Conservation (phyloP, 2,888 invertebrate genomes). For the Masnerella sp. region DNA sequence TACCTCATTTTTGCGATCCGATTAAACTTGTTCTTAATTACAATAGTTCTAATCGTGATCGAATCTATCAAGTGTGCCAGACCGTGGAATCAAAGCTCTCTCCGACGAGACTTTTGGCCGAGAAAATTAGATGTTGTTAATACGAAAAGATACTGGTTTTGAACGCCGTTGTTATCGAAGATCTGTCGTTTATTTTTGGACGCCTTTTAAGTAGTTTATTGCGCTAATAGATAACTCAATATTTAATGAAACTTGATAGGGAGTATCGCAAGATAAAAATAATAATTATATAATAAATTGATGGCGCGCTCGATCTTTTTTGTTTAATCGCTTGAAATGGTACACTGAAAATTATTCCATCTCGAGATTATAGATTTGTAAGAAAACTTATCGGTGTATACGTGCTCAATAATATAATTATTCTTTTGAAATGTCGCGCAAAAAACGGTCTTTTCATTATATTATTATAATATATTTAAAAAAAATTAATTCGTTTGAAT, state of each 20-base stretch:
- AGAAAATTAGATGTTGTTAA: background rate
- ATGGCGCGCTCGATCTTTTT: background rate
- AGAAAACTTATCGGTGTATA: too few relatives aligned
- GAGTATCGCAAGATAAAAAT: background rate
- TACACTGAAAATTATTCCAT: too few relatives aligned
- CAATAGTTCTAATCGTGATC: constrained; percentile 34
- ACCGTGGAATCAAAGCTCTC: constrained; percentile 19
- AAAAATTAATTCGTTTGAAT: too few relatives aligned
- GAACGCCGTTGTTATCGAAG: too few relatives aligned
- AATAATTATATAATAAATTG: background rate
- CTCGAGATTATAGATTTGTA: too few relatives aligned
- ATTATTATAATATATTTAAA: too few relatives aligned
- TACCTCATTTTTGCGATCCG: constrained; percentile 31
- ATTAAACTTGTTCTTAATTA: constrained; percentile 47
- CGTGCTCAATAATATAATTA: too few relatives aligned
- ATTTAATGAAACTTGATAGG: background rate
- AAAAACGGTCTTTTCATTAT: too few relatives aligned
- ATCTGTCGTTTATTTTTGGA: background rate
- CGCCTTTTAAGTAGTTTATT: background rate
- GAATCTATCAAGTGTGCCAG: constrained; percentile 11
- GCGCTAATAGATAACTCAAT: background rate
- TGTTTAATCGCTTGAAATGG: too few relatives aligned
- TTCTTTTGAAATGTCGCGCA: too few relatives aligned
- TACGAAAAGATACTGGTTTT: too few relatives aligned
- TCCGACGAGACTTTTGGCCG: background rate